Evolutionary conservation across 1,140 invertebrate genomes (phyloP).

Genomic region (Campodea augens): DNA sequence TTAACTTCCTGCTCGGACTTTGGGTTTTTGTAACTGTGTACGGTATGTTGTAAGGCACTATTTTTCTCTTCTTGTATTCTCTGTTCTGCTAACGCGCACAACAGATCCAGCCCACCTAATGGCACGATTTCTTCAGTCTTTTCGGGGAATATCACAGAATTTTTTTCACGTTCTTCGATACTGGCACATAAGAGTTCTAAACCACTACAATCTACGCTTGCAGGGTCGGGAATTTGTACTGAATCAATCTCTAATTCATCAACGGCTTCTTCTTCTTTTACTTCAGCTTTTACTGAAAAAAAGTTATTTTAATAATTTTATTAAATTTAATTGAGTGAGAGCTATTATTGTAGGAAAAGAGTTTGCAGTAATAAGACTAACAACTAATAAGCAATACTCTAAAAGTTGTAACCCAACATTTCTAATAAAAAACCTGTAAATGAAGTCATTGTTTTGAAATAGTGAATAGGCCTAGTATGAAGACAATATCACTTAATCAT

Average conservation of each 20-base stretch:
- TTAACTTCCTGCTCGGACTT: constrained; percentile 27
- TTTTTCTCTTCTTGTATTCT: constrained; percentile 47
- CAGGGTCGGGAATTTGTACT: background rate
- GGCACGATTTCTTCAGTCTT: too few species aligned
- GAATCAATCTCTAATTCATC: background rate
- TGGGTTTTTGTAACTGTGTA: constrained; percentile 25
- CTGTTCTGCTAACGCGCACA: constrained; percentile 70
- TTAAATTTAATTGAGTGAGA: too few species aligned
- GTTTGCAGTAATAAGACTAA: too few species aligned
- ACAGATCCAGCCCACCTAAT: constrained; percentile 49
- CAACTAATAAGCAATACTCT: too few species aligned
- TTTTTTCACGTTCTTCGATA: constrained; percentile 45
- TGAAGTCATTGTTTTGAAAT: too few species aligned
- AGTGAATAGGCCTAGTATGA: too few species aligned
- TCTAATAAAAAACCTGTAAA: too few species aligned
- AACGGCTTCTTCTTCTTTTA: constrained; percentile 1
- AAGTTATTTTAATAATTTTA: too few species aligned
- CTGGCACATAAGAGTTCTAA: constrained; percentile 61
- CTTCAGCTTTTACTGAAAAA: background rate
- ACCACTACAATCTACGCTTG: constrained; percentile 54
- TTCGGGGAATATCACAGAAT: too few species aligned
- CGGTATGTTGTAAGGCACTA: constrained; percentile 17
- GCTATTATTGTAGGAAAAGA: too few species aligned
- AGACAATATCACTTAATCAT: too few species aligned
- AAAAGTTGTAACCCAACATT: too few species aligned